Percentiles rank a stretch among this genome's conserved stretches.
Evolutionary conservation across 2,888 invertebrate species (phyloP).

Genomic region (Cataglyphis livida): DNA sequence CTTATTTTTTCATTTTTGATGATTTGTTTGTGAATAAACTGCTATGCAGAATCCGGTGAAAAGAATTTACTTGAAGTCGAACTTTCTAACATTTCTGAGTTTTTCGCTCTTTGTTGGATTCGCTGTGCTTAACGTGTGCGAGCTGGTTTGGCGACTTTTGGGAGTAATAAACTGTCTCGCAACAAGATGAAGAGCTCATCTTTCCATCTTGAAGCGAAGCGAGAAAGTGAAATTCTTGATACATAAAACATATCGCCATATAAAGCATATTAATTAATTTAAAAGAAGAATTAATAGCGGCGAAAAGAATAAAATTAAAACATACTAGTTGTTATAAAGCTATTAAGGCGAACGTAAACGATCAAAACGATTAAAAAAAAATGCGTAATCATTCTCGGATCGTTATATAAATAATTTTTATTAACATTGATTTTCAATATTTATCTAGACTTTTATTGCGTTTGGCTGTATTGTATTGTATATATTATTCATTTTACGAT

Average conservation of each 20-base stretch:
- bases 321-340: background rate
- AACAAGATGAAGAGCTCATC: conserved; percentile 19
- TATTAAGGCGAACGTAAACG: background rate
- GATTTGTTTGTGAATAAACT: background rate
- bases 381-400: background rate
- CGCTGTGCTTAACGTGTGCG: conserved; percentile 7
- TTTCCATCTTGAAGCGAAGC: background rate
- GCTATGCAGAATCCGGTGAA: conserved; percentile 31
- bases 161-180: conserved; percentile 46
- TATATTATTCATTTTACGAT: background rate
- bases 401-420: background rate
- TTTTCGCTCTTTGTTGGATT: conserved; percentile 65
- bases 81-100: conserved; percentile 69
- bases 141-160: conserved; percentile 35
- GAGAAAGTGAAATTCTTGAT: conserved; percentile 42
- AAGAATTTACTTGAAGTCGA: conserved; percentile 60
- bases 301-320: conserved; percentile 6
- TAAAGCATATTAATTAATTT: conserved; percentile 5
- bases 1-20: background rate
- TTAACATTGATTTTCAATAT: background rate
- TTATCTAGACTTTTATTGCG: background rate
- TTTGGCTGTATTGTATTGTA: no score
- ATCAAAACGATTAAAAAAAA: background rate
- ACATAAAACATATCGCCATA: conserved; percentile 22
- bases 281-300: background rate